Base-by-base conservation (phyloP, 2,797 vertebrate genomes). In the Pangasius mekongensis region DNA sequence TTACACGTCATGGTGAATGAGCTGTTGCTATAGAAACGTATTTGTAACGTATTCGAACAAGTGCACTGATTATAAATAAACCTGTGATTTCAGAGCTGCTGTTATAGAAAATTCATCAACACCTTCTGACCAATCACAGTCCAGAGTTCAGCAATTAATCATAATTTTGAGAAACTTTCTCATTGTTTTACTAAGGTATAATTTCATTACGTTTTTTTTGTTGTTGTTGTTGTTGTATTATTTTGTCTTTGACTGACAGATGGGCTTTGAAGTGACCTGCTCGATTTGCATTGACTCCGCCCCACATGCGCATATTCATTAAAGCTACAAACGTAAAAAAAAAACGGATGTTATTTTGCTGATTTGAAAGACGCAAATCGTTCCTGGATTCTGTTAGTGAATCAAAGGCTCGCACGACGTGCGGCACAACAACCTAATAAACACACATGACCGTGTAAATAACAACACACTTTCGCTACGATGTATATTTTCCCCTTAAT, bases 401-500 rank as follows among this genome's bases (percentile, higher is more conserved):
- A 33, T 49, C 36, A n/a, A n/a, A 5, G 36, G 1, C 43, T 47
- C 43, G 43, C 43, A 47, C 54, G 6, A 3, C 2, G 4, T 39
- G 10, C 27, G 20, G 77, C 76, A 81, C 18, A 22, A 13, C 30
- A 36, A 22, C 30, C 78, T 81, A 58, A 58, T 58, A 16, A 47
- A 64, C 36, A 64, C 36, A 49, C 39, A 47, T 7, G 54, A 60
- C 39, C 10, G 24, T 64, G 60, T 64, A 64, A 60, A 83, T 10
- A 71, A 39, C 47, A 7, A 24, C 69, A 43, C 69, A 43, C 71
- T 30, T 11, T 18, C 77, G 2, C 77, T 22, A 30, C 8, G 0
- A 80, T 83, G 78, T 87, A 73, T 74, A 58, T 83, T 88, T 84
- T 76, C 14, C 78, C 47, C 56, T 66, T 86, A 83, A 89, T 77